Conservation (phyloP, 2,113 vertebrate species). For the Thamnaconus septentrionalis region DNA sequence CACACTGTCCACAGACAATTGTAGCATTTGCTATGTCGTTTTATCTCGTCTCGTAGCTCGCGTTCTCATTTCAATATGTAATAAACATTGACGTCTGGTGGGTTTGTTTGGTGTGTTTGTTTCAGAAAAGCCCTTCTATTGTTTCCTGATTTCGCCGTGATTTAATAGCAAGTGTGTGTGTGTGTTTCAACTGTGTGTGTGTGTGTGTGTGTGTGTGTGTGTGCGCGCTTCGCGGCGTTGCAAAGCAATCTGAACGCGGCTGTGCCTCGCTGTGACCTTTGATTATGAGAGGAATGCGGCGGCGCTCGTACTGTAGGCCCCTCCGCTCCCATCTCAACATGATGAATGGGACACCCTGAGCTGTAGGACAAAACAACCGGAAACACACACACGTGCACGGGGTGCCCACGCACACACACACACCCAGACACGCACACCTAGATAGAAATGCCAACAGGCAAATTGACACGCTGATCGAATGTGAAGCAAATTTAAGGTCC, state of each 20-base stretch:
- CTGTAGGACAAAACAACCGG: constrained; percentile 66
- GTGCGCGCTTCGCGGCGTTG: constrained; percentile 49
- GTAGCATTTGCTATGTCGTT: constrained; percentile 10
- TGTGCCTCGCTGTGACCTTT: constrained; percentile 70
- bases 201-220: constrained; percentile 40
- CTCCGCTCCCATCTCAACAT: constrained; percentile 61
- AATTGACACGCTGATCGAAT: constrained; percentile 55
- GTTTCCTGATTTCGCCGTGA: no score
- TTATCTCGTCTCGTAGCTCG: no score
- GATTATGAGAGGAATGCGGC: constrained; percentile 72
- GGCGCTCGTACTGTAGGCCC: constrained; percentile 66
- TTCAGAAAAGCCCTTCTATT: no score
- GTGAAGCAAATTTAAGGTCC: constrained; percentile 55
- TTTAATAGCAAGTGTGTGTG: background rate
- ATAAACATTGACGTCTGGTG: no score
- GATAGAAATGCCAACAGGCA: constrained; percentile 55
- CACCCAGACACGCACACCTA: constrained; percentile 22
- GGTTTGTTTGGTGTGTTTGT: no score
- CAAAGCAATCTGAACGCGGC: constrained; percentile 73
- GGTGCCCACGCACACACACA: constrained; percentile 18
- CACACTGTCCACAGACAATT: no score
- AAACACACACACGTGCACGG: constrained; percentile 43
- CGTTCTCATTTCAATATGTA: no score
- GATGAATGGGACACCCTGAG: constrained; percentile 72
- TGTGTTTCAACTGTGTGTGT: constrained; percentile 17